Evolutionary conservation across 1,140 invertebrate species (phyloP), one percentile per base, ranked within the genome.

Genomic region (Euborellia annulipes): DNA sequence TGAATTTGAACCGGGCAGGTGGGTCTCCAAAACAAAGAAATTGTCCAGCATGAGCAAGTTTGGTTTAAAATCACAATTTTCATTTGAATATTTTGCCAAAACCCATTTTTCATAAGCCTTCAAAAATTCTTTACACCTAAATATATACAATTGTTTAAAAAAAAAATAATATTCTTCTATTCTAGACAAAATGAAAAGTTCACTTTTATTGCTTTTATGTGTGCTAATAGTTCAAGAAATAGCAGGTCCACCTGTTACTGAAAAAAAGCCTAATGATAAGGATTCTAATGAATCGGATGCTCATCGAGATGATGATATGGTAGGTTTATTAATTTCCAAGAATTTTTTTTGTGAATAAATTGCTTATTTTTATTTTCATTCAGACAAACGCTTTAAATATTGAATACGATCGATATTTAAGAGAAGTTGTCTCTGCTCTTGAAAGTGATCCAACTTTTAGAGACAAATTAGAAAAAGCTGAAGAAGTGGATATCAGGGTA

Each of bases 361-460:
- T 2, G 8, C 20, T 49, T 39, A 50, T 42, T 42, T 3, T 47
- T 58, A 47, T 41, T 47, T 46, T 34, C 46, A 50, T 51, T 3
- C 41, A 62, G 61, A 56, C 60, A 49, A 53, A 61, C 36, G 58
- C 17, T 13, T 47, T 61, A 21, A 55, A 65, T 45, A 62, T 82
- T 50, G 84, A 91, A 58, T 94, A 94, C 62, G 79, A 85, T 46
- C 67, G 83, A 17, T 94, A 94, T 59, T 64, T 93, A 16, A 76
- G 78, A 52, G 84, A 94, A 66, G 85, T 94, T 1, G 80, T 92
- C 0, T 71, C 85, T 55, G 75, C 78, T 0, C 60, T 93, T 6
- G 88, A 92, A 67, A 79, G 75, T 51, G 88, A 94, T 65, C 73
- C 75, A 1, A 74, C 82, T 7, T 93, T 94, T 55, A 73, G 78